phyloP scores from a whole-genome alignment of 2,113 vertebrate species.

The Fregetta grallaria region DNA sequence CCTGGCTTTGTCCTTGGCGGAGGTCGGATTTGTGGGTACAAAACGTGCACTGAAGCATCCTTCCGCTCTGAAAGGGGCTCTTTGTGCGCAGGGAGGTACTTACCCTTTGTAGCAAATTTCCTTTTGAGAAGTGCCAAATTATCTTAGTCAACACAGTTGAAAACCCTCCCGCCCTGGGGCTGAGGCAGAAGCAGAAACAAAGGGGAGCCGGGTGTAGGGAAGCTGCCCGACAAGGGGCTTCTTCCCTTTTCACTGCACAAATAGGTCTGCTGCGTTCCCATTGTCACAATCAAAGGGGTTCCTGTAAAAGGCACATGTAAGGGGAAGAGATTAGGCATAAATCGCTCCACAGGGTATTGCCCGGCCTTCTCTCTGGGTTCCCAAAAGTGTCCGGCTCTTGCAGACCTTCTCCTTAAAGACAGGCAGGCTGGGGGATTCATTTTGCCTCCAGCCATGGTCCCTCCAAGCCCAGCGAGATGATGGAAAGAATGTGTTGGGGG shows the following conservation, averaged over 20 bases:
- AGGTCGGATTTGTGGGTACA: conserved; percentile 59
- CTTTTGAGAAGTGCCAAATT: conserved; percentile 69
- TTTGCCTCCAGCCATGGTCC: background rate
- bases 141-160: conserved; percentile 62
- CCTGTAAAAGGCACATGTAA: conserved; percentile 50
- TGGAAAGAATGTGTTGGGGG: background rate
- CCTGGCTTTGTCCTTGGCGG: conserved; percentile 61
- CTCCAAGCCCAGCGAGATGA: background rate
- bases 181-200: conserved; percentile 42
- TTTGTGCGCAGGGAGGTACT: conserved; percentile 55
- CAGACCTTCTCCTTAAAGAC: background rate
- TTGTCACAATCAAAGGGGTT: conserved; percentile 40
- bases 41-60: conserved; percentile 64
- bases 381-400: background rate
- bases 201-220: conserved; percentile 18
- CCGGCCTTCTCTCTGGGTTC: background rate
- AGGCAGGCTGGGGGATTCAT: background rate
- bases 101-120: conserved; percentile 57
- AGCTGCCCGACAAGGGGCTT: conserved; percentile 36
- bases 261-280: conserved; percentile 14
- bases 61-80: conserved; percentile 59
- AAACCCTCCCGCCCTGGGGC: conserved; percentile 45
- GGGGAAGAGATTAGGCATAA: conserved; percentile 23
- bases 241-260: conserved; percentile 46
- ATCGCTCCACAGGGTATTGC: background rate